Evolutionary conservation across 2,113 vertebrate species (phyloP).

Genomic region (Aptenodytes patagonicus): DNA sequence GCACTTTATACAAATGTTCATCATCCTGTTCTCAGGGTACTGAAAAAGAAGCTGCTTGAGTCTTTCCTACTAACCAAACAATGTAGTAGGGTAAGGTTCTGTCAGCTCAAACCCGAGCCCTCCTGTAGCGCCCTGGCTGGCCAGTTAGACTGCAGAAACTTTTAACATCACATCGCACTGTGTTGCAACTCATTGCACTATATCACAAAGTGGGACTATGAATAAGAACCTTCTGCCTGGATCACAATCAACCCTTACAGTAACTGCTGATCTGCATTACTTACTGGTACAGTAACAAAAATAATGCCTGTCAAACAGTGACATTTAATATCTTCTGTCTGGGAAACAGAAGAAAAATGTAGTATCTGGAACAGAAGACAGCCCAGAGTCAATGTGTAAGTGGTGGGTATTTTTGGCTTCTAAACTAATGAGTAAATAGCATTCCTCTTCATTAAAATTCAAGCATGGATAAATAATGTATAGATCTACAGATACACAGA

Average conservation of each 20-base stretch:
- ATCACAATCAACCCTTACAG: constrained; percentile 11
- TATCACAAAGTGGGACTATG: not conserved
- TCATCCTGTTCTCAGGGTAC: not conserved
- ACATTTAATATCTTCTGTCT: not conserved
- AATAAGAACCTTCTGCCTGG: constrained; percentile 24
- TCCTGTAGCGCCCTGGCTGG: not conserved
- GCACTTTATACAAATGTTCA: not conserved
- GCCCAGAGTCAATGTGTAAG: not conserved
- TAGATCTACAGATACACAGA: not conserved
- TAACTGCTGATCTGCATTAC: constrained; percentile 18
- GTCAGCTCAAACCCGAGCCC: not conserved
- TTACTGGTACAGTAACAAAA: constrained; percentile 13
- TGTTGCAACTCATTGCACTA: not conserved
- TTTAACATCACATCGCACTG: not conserved
- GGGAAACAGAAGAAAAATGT: not conserved
- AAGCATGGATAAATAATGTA: constrained; percentile 32
- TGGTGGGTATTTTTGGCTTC: not conserved
- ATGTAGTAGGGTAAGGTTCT: not conserved
- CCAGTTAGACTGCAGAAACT: not conserved
- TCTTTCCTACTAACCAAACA: not conserved
- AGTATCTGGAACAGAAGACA: constrained; percentile 12
- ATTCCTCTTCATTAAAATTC: constrained; percentile 32
- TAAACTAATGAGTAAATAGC: constrained; percentile 20
- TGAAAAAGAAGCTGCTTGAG: not conserved
- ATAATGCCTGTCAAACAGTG: constrained; percentile 35